Conservation (phyloP, 1,140 invertebrate genomes). For the Pseudomyrmex cubaensis region DNA sequence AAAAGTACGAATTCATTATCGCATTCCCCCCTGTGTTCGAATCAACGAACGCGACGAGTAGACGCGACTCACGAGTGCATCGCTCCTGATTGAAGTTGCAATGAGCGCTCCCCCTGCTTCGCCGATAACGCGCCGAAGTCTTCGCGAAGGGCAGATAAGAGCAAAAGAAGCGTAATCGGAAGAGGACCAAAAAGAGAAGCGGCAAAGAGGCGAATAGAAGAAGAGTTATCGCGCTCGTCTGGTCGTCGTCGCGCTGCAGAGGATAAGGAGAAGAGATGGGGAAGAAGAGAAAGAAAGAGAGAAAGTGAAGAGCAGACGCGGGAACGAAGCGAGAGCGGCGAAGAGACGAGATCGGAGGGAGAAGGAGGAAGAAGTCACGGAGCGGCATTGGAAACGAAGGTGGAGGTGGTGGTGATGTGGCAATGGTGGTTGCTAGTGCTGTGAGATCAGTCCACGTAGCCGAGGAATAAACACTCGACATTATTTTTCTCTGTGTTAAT, state of each 20-base stretch:
- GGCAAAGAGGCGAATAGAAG: slow-evolving; percentile 55
- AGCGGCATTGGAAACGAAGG: slow-evolving; percentile 33
- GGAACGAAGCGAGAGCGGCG: slow-evolving; percentile 17
- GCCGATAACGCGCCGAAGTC: slow-evolving; percentile 64
- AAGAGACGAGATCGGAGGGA: neutral
- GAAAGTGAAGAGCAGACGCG: slow-evolving; percentile 11
- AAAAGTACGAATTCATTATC: slow-evolving; percentile 38
- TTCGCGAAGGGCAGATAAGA: slow-evolving; percentile 69
- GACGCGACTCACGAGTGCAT: slow-evolving; percentile 50
- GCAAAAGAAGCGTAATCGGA: slow-evolving; percentile 62
- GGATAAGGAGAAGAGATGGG: slow-evolving; percentile 59
- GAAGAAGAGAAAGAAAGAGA: slow-evolving; percentile 16
- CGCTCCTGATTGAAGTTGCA: slow-evolving; percentile 58
- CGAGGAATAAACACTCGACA: neutral
- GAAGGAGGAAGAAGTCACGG: slow-evolving; percentile 39
- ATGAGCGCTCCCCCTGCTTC: slow-evolving; percentile 30
- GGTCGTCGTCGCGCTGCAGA: slow-evolving; percentile 62
- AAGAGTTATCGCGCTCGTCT: slow-evolving; percentile 69
- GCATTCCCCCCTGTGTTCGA: slow-evolving; percentile 33
- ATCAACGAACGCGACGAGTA: slow-evolving; percentile 45
- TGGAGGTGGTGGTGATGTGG: slow-evolving; percentile 36
- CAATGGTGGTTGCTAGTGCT: slow-evolving; percentile 22
- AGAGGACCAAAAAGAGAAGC: slow-evolving; percentile 64
- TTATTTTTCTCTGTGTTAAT: neutral
- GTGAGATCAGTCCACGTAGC: slow-evolving; percentile 8